Evolutionary conservation across 2,113 vertebrate species (phyloP), one percentile per base, ranked within the genome.

Genomic region (Hemichromis elongatus): DNA sequence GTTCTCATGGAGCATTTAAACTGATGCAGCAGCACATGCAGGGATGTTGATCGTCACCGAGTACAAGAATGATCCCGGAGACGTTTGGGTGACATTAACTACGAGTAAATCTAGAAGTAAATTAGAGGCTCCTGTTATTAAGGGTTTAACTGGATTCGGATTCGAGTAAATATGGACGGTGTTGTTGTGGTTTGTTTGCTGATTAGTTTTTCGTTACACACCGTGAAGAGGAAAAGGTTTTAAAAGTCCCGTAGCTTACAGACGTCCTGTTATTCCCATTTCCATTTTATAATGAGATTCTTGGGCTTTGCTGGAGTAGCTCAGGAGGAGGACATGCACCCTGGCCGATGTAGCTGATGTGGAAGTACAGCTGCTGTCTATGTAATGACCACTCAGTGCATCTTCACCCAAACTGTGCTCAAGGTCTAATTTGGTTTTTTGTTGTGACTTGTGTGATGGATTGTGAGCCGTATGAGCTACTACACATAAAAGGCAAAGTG

Each of bases 321-420:
- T 75, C 2, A 30, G n/a, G n/a, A n/a, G n/a, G n/a, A n/a, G n/a
- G n/a, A n/a, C n/a, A n/a, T n/a, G n/a, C n/a, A 47, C 14, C 5
- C 21, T 4, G 40, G 45, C 40, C 66, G 18, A 9, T 52, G 24
- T 10, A 47, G 21, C 40, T 47, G 21, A 47, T 26, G 21, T 47
- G 40, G 40, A 26, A 45, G 5, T 0, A 4, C 26, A 26, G 21
- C 66, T 70, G 66, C 66, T 1, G 8, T 19, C 40, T 47, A 9
- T 35, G 33, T 6, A 45, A 45, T 45, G 21, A 26, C 21, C 63
- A 18, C 21, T 42, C 33, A 16, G 0, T 26, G 8, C 9, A 21
- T 70, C 2, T 16, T 70, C 63, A 4, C 0, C 21, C 63, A 45
- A 45, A 70, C 37, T 24, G 37, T 26, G 37, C 21, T 70, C 37